Evolutionary conservation across 2,113 vertebrate species (phyloP).

Genomic region (Myotis brandtii): DNA sequence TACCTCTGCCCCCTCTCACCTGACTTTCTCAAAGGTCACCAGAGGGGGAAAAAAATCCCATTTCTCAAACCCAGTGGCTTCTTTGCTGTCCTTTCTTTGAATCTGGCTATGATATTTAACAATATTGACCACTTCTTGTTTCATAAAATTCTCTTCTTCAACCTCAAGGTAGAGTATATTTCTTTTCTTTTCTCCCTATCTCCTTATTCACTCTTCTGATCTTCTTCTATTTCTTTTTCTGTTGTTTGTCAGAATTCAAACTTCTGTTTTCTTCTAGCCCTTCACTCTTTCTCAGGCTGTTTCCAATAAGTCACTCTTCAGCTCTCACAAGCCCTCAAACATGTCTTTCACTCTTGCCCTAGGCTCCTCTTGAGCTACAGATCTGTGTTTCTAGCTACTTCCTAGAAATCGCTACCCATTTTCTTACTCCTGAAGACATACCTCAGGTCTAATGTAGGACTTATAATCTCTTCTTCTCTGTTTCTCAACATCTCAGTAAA

Average conservation of each 20-base stretch:
- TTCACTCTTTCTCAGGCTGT: not conserved
- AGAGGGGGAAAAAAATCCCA: not conserved
- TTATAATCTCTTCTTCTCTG: not conserved
- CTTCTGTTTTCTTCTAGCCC: not conserved
- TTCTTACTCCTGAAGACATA: not conserved
- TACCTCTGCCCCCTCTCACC: not conserved
- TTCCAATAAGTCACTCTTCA: not conserved
- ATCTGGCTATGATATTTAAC: not conserved
- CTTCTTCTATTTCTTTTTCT: not conserved
- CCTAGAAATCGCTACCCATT: not conserved
- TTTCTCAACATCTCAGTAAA: not conserved
- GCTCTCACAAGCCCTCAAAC: not conserved
- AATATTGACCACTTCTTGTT: not conserved
- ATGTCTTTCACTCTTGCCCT: not conserved
- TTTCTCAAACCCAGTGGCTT: constrained; percentile 25
- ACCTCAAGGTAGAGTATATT: not conserved
- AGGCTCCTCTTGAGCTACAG: not conserved
- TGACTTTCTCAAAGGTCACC: constrained; percentile 9
- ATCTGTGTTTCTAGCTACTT: not conserved
- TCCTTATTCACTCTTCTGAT: not conserved
- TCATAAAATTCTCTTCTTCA: constrained; percentile 16
- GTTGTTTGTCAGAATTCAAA: not conserved
- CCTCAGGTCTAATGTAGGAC: not conserved
- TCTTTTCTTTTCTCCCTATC: constrained; percentile 15
- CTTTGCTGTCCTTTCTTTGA: constrained; percentile 39